These are phyloP conservation scores for Plumapathes pennacea DNA, from an alignment of 92 coral and sea anemone genomes.

Conservation along the genomic window DNA sequence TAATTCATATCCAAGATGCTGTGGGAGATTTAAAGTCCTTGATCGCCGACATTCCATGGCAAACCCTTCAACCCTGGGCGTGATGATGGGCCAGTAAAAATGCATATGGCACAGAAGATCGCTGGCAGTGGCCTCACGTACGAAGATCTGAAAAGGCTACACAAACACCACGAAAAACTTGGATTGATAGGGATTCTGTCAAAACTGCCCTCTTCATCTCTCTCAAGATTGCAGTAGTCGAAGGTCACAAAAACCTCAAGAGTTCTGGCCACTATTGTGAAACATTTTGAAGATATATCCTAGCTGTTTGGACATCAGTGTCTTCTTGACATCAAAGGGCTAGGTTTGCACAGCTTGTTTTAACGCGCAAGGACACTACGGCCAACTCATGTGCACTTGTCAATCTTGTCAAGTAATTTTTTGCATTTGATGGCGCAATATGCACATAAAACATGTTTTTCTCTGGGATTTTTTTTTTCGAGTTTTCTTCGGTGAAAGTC, in stretches of 20 bases:
- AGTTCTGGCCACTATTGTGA: constrained; percentile 14
- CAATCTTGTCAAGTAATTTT: too few relatives aligned
- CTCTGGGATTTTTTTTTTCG: too few relatives aligned
- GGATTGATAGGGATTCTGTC: constrained; percentile 32
- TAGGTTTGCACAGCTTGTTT: too few relatives aligned
- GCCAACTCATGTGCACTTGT: too few relatives aligned
- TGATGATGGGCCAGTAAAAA: constrained; percentile 19
- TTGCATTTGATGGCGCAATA: too few relatives aligned
- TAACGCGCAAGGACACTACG: too few relatives aligned
- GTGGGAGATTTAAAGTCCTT: constrained; percentile 54
- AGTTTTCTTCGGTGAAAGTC: too few relatives aligned
- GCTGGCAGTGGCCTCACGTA: constrained; percentile 53
- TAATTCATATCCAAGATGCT: constrained; percentile 24
- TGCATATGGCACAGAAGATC: constrained; percentile 25
- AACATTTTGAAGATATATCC: constrained; percentile 25
- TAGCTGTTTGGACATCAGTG: too few relatives aligned
- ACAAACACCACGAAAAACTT: constrained; percentile 9
- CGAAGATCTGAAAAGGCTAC: constrained; percentile 15
- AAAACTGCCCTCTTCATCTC: constrained; percentile 7
- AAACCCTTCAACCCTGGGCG: constrained; percentile 27
- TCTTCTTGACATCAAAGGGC: too few relatives aligned
- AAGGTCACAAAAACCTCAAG: constrained; percentile 14
- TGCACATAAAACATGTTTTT: too few relatives aligned
- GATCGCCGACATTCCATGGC: constrained; percentile 54
- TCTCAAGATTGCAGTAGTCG: constrained; percentile 3